phyloP scores from a whole-genome alignment of 2,113 vertebrate species.

The Charadrius vociferus region DNA sequence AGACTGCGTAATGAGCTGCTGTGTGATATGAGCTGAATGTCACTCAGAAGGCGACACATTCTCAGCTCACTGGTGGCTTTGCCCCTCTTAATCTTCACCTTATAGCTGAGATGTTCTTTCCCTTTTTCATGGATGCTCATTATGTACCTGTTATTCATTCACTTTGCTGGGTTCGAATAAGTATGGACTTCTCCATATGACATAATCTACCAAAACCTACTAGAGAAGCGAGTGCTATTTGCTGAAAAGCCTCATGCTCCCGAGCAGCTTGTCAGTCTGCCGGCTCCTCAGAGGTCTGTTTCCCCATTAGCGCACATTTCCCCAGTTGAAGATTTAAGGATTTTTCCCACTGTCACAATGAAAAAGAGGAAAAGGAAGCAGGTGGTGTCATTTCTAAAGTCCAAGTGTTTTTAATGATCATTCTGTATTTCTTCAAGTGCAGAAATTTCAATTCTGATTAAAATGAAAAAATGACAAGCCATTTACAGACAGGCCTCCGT shows the following conservation, averaged over 20 bases:
- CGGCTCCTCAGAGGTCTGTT: background rate
- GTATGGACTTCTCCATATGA: background rate
- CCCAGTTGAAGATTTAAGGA: background rate
- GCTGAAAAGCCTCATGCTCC: background rate
- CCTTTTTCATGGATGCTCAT: background rate
- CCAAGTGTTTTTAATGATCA: slow-evolving; percentile 21
- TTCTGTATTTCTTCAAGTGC: slow-evolving; percentile 17
- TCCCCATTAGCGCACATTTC: slow-evolving; percentile 19
- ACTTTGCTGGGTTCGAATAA: background rate
- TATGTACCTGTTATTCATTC: background rate
- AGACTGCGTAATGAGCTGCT: background rate
- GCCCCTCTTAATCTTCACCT: slow-evolving; percentile 34
- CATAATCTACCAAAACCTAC: slow-evolving; percentile 4
- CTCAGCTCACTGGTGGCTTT: slow-evolving; percentile 31
- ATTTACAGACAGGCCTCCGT: background rate
- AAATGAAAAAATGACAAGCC: background rate
- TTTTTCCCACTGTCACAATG: background rate
- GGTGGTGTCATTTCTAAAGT: slow-evolving; percentile 8
- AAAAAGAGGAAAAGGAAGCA: background rate
- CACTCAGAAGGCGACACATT: slow-evolving; percentile 27
- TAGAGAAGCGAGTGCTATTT: background rate
- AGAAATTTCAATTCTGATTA: background rate
- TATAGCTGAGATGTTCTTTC: background rate
- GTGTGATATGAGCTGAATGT: slow-evolving; percentile 1
- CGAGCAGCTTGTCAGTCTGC: slow-evolving; percentile 17